Evolutionary conservation across 2,113 vertebrate genomes (phyloP).

Genomic region (Plectropomus leopardus): DNA sequence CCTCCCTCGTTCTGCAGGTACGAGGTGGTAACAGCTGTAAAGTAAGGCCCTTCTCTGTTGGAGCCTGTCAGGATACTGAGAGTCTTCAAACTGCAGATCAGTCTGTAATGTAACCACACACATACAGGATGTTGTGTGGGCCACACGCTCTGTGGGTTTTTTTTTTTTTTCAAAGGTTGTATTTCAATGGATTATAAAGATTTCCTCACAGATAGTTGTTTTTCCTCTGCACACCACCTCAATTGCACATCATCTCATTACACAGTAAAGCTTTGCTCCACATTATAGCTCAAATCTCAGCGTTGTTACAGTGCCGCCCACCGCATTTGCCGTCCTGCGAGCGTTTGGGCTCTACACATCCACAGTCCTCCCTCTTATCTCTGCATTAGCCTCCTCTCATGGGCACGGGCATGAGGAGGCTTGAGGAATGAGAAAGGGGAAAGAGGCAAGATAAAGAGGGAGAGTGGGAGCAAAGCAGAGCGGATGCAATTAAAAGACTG

Average conservation of each 20-base stretch:
- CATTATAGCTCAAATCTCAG: neutral
- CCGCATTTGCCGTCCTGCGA: slow-evolving; percentile 13
- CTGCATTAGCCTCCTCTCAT: slow-evolving; percentile 71
- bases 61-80: slow-evolving; percentile 15
- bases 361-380: slow-evolving; percentile 68
- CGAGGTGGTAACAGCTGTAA: slow-evolving; percentile 16
- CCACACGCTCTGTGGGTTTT: neutral
- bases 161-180: slow-evolving; percentile 33
- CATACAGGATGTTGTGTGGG: slow-evolving; percentile 16
- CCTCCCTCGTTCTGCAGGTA: slow-evolving; percentile 28
- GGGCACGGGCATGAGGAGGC: slow-evolving; percentile 55
- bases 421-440: slow-evolving; percentile 74
- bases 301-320: slow-evolving; percentile 9
- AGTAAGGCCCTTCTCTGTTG: neutral
- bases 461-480: slow-evolving; percentile 71
- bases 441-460: slow-evolving; percentile 78
- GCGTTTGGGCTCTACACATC: slow-evolving; percentile 40
- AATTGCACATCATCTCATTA: slow-evolving; percentile 8
- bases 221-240: neutral
- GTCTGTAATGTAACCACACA: slow-evolving; percentile 1
- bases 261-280: neutral
- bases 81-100: slow-evolving; percentile 18
- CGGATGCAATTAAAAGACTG: slow-evolving; percentile 84
- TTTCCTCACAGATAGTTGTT: slow-evolving; percentile 29
- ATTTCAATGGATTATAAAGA: slow-evolving; percentile 41